These are phyloP conservation scores for Toxotes chatareus DNA, from an alignment of 2,113 vertebrate genomes.

Conservation along the genomic window DNA sequence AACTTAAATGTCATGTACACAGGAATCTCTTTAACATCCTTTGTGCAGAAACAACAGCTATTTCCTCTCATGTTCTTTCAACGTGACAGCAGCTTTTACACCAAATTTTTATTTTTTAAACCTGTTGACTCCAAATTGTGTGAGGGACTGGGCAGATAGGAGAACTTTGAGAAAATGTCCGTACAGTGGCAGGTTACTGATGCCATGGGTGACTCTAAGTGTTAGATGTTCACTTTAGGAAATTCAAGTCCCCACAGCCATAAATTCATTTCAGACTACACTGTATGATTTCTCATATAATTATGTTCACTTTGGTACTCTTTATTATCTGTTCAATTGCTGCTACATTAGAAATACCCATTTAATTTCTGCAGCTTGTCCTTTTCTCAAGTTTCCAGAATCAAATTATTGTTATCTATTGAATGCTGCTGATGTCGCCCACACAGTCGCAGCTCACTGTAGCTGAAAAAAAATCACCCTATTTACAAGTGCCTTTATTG, in stretches of 20 bases:
- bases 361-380: neutral
- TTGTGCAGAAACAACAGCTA: neutral
- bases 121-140: no score
- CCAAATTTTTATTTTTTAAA: no score
- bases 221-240: no score
- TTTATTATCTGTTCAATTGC: neutral
- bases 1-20: neutral
- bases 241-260: no score
- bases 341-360: neutral
- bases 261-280: neutral
- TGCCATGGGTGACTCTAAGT: no score
- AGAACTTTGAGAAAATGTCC: no score
- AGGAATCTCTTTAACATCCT: neutral
- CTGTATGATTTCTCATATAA: neutral
- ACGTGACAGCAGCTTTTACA: no score
- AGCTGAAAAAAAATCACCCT: slow-evolving; percentile 13
- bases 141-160: no score
- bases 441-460: neutral
- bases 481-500: slow-evolving; percentile 15
- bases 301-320: neutral
- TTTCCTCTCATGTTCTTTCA: no score
- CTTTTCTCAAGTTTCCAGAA: neutral
- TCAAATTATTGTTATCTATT: slow-evolving; percentile 13
- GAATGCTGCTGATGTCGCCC: slow-evolving; percentile 8
- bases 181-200: no score